Evolutionary conservation across 2,888 invertebrate genomes (phyloP), one percentile per base, ranked within the genome.

Genomic region (Celastrina argiolus): DNA sequence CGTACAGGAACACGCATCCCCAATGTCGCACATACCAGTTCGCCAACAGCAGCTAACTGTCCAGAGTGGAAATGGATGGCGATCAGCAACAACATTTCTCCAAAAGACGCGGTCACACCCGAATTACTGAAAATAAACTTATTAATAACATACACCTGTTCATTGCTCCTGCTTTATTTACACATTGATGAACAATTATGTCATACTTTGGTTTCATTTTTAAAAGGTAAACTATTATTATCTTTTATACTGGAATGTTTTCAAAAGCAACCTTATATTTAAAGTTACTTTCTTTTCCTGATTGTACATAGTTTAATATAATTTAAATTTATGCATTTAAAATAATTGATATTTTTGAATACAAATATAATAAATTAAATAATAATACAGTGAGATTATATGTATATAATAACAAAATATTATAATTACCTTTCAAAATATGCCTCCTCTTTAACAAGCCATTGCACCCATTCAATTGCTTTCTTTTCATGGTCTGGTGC

Each of bases 51-150:
- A 65, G 95, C 94, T 70, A 98, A 92, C 84, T 99, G 98, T 79
- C 97, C 98, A 73, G 97, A 97, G 82, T 99, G 99, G 82, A 99
- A 99, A 83, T 99, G 98, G 72, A 99, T 98, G 0, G 99, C 99
- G 92, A 99, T 96, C 69, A 99, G 87, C 0, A 99, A 93, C 65
- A 99, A 87, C 97, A 99, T 97, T 89, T 99, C 98, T 1, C 98
- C 98, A 79, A 98, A 97, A 1, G 98, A 97, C 0, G 97, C 96
- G 1, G 95, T 95, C 0, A 95, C 95, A 0, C 96, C 97, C 61
- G 96, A 96, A 36, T 95, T 95, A 75, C 95, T 95, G 79, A 39
- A 82, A 78, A 26, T 14, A 71, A 31, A 58, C 22, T 58, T 65
- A 65, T 12, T 51, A 61, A 39, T 34, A 28, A 28, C 5, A 28